Evolutionary conservation across 2,113 vertebrate species (phyloP), one percentile per base, ranked within the genome.

Genomic region (Canis aureus): DNA sequence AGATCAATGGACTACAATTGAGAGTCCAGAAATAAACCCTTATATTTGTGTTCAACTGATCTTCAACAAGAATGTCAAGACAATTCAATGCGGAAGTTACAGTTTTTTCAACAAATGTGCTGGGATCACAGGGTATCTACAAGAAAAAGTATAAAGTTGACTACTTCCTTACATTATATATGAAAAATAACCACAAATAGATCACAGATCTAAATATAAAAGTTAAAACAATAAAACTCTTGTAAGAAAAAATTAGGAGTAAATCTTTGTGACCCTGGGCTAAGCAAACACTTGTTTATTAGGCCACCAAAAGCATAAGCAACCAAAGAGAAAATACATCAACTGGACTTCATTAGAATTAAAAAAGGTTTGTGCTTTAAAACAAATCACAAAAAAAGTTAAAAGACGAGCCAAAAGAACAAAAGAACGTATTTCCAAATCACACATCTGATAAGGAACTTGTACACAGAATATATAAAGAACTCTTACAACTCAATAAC

Each of bases 391-490:
- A 53, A 62, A 74, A n/a, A 92, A 74, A 73, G 0, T 84, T 11
- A 87, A 94, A 95, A 71, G 16, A 97, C 8, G 86, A 38, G 9
- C 25, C 66, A 74, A 85, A 89, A 89, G 9, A 86, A 67, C 43
- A 16, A 3, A 25, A 89, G 8, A 67, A 89, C 93, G 27, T 29
- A 96, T 43, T 29, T 76, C 23, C 22, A 88, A 95, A 93, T 49
- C 74, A 53, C 67, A 7, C 79, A 94, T 66, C 69, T 90, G 16
- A 76, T 93, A 76, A 94, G 93, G 17, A 57, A 89, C 7, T 53
- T 66, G 22, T 43, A 89, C 27, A 10, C 29, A 89, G 73, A 92
- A 79, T 91, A 91, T 6, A 89, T 67, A 67, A 80, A 86, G 55
- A 81, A 86, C 7, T 83, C 60, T 78, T 53, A 89, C 22, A 94